Evolutionary conservation across 2,797 vertebrate genomes (phyloP), one percentile per base, ranked within the genome.

Genomic region (Nothura maculosa): DNA sequence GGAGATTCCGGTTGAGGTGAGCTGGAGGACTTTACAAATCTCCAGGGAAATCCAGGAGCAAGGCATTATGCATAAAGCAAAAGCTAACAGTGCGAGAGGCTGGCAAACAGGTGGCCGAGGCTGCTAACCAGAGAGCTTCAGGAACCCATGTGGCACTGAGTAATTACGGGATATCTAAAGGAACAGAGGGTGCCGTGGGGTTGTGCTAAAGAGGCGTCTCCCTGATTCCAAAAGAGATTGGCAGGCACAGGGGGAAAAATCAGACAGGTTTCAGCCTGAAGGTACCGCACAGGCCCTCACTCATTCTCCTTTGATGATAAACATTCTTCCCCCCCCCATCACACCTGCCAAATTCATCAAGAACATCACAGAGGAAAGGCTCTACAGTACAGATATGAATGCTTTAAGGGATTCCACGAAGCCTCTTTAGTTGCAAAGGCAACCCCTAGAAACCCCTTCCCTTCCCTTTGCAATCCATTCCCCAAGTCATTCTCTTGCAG

Each of bases 221-320:
- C 95, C 94, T 95, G 94, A 96, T 96, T 96, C 94, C 93, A 94
- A 10, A 43, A 92, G 92, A 95, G 95, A 93, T 96, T 96, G 93
- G 96, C 96, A 95, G 93, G 90, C 94, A 62, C 62, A 93, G 92
- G 94, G 92, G 95, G 89, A 93, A 94, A 94, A 96, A 96, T 96
- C 96, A 95, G 96, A 94, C 95, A 96, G 94, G 95, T 95, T 96
- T 52, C 95, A 96, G 94, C 94, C 96, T 93, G 92, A 96, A 96
- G 95, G 93, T 94, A 96, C 93, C 2, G 69, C 96, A 95, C 95
- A 95, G 94, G 93, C 94, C 96, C 90, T 96, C 96, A 94, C 92
- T 94, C 84, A 95, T 96, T 95, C 93, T 86, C 90, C 94, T 96
- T 96, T 95, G 95, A 96, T 94, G 95, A 96, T 94, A 95, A 95